Conservation (phyloP, 2,113 vertebrate species). For the Ptychochromis oligacanthus region DNA sequence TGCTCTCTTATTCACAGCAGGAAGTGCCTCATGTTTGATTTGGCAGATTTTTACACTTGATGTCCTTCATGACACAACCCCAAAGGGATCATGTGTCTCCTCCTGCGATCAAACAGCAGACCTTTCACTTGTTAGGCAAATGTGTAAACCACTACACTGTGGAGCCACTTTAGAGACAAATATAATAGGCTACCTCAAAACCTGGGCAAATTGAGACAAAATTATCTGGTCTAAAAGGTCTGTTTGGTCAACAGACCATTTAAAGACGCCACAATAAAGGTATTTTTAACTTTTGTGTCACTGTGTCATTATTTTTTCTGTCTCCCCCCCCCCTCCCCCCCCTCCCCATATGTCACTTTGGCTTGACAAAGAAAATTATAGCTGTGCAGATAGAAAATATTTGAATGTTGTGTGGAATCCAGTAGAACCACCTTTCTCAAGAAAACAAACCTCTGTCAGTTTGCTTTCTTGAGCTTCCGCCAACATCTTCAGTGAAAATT, state of each 20-base stretch:
- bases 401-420: constrained; percentile 22
- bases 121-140: no score
- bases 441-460: not conserved
- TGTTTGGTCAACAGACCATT: no score
- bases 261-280: not conserved
- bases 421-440: constrained; percentile 23
- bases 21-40: no score
- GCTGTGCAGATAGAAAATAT: not conserved
- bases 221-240: no score
- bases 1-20: no score
- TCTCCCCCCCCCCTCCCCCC: no score
- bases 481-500: not conserved
- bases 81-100: no score
- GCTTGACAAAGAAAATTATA: not conserved
- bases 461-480: not conserved
- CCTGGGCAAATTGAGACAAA: not conserved
- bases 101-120: no score
- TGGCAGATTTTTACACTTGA: no score
- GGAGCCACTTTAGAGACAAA: no score
- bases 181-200: not conserved
- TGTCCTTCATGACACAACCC: no score
- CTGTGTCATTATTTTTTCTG: not conserved
- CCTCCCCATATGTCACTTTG: not conserved
- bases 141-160: no score
- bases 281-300: not conserved